These are phyloP conservation scores for Pampusana beccarii DNA, from an alignment of 2,113 vertebrate genomes.

Conservation along the genomic window DNA sequence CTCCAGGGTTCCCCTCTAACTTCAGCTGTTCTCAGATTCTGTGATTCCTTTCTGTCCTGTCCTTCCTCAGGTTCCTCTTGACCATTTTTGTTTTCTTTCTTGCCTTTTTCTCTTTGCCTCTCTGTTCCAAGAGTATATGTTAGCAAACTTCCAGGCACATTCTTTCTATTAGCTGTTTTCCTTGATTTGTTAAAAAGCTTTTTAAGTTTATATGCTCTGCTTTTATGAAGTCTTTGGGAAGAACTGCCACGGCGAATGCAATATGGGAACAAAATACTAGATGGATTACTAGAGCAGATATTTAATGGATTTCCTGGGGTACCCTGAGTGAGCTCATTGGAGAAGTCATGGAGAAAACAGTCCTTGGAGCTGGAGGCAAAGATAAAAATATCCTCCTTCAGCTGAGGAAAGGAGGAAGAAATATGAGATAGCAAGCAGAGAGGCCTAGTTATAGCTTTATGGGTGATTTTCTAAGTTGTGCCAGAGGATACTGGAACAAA, in stretches of 20 bases:
- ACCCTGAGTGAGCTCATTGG: background rate
- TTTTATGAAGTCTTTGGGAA: background rate
- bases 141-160: background rate
- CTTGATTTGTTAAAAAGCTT: background rate
- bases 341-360: background rate
- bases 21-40: background rate
- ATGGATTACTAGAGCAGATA: background rate
- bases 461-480: background rate
- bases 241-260: background rate
- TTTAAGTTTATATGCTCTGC: background rate
- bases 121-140: background rate
- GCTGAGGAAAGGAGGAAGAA: background rate
- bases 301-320: background rate
- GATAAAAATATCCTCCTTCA: background rate
- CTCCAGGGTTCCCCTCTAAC: background rate
- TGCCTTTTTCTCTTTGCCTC: background rate
- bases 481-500: background rate
- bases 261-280: background rate
- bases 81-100: background rate
- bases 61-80: background rate
- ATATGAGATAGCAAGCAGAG: background rate
- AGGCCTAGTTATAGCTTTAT: background rate
- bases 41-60: background rate
- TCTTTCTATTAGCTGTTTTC: background rate
- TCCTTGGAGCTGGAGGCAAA: background rate